These are phyloP conservation scores for Montipora cactus DNA, from an alignment of 64 coral and sea anemone genomes.

Conservation along the genomic window DNA sequence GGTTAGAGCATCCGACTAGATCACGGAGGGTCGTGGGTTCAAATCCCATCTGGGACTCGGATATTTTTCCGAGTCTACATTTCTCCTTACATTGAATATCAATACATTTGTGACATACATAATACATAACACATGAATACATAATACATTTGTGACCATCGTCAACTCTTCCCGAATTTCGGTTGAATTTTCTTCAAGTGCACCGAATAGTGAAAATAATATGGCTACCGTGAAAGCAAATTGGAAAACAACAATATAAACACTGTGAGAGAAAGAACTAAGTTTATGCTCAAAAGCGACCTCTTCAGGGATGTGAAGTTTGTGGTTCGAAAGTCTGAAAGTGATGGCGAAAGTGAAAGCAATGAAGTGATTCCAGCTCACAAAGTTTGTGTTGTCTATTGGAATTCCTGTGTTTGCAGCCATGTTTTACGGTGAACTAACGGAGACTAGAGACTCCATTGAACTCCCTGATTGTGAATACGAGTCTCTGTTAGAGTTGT, in stretches of 20 bases:
- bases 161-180: too few relatives aligned
- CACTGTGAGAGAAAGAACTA: constrained; percentile 45
- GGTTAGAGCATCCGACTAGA: too few relatives aligned
- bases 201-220: too few relatives aligned
- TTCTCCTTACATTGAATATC: too few relatives aligned
- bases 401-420: constrained; percentile 64
- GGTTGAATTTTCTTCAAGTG: too few relatives aligned
- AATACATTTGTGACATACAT: too few relatives aligned
- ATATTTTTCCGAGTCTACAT: too few relatives aligned
- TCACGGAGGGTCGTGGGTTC: too few relatives aligned
- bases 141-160: too few relatives aligned
- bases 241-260: constrained; percentile 49
- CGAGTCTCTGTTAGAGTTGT: constrained; percentile 64
- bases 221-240: background rate
- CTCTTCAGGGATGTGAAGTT: constrained; percentile 72
- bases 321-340: background rate
- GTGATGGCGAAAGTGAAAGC: background rate
- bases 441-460: constrained; percentile 48
- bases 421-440: constrained; percentile 60
- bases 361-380: constrained; percentile 59
- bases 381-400: constrained; percentile 67
- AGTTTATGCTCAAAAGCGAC: constrained; percentile 73
- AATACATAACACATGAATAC: too few relatives aligned
- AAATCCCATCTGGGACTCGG: too few relatives aligned
- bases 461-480: constrained; percentile 57